Evolutionary conservation across 1,140 invertebrate genomes (phyloP), one percentile per base, ranked within the genome.

Genomic region (Oedothorax gibbosus): DNA sequence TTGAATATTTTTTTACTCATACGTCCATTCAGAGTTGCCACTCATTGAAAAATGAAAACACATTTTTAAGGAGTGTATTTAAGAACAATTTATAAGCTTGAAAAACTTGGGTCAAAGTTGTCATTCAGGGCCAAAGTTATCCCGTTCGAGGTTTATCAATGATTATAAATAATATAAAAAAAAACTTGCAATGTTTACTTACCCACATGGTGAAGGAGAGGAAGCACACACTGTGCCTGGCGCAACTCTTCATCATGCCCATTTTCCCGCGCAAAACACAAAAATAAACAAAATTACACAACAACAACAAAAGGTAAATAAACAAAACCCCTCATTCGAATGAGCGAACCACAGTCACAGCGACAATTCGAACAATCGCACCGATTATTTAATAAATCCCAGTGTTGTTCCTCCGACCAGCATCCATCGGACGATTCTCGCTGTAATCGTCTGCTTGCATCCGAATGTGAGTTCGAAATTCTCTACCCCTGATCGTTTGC

Each of bases 151-250:
- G 5, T 35, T 35, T 35, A 35, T 35, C 1, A 35, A 35, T 35
- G 1, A 5, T 49, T 21, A 50, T 14, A 69, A 69, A 69, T 50
- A 50, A 78, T 18, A 49, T 78, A 75, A 56, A 49, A 75, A 87
- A 56, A 15, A 72, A 0, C 5, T n/a, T 14, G 3, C n/a, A 60
- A 60, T 6, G 72, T 21, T 18, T 11, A 80, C 85, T 86, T 68
- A 86, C 85, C 85, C 85, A 86, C 68, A 80, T 80, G 53, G 64
- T 80, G 68, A 86, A 86, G 12, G 85, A 79, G 69, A 86, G 21
- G 71, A 86, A 86, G 60, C 85, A 86, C 18, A 86, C 85, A 54
- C 85, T 73, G 62, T 86, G 85, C 15, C 77, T 68, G 3, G 85
- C 85, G n/a, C 85, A 86, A 35, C 76, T 86, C 76, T 77, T 71